Evolutionary conservation across 2,888 invertebrate genomes (phyloP), one percentile per base, ranked within the genome.

Genomic region (Podotricha telesiphe): DNA sequence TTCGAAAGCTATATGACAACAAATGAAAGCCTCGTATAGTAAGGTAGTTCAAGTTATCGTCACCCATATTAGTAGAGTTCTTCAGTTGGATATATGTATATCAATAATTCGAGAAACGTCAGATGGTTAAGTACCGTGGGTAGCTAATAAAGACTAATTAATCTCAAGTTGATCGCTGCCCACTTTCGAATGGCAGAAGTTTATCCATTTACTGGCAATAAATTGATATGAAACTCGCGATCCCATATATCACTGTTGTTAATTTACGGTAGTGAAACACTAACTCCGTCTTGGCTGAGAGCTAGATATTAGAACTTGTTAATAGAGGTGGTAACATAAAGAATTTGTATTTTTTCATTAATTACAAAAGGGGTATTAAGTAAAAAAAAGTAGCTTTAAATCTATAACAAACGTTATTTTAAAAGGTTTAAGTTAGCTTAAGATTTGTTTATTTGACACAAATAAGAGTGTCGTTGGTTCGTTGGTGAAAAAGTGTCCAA

Each of bases 121-220:
- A 47, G 47, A 67, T 62, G 40, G 58, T 68, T 66, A 65, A 72
- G 62, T 69, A 56, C 67, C 34, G 62, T 62, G 62, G 62, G 62
- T 48, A 62, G 62, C 47, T 66, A 67, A 67, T 72, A 68, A 66
- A 66, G 70, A 70, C 67, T 65, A 72, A 72, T 72, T 70, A 68
- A 42, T 37, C 34, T 61, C 47, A 47, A 61, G 48, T 62, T 62
- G 66, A 69, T 50, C 47, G 59, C 53, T 68, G 50, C 61, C 70
- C 55, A 69, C 86, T 85, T 85, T 86, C 86, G 70, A 85, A 81
- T 73, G 56, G 55, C 73, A 80, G 80, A 78, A 79, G 82, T 80
- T 80, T 79, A 82, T 83, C 80, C 80, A 80, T 80, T 82, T 78
- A 75, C 73, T 75, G 77, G 80, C 77, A 80, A 84, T 86, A 84